Percentiles rank a stretch among this genome's conserved stretches.
Conservation (phyloP, 2,888 invertebrate genomes). For the Dasypolia templi region DNA sequence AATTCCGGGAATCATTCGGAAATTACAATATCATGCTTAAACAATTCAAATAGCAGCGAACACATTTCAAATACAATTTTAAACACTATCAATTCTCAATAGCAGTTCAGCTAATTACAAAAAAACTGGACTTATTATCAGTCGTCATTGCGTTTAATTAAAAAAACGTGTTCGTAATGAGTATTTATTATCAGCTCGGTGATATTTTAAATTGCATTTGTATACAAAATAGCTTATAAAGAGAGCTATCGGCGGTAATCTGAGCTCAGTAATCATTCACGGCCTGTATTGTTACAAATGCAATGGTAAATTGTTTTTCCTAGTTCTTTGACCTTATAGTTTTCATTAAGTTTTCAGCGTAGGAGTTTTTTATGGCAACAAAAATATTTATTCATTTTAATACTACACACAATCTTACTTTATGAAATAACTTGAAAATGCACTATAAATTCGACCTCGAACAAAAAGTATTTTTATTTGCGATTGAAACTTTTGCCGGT, state of each 20-base stretch:
- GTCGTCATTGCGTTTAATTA: slow-evolving; percentile 36
- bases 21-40: slow-evolving; percentile 8
- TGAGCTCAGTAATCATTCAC: slow-evolving; percentile 46
- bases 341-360: neutral
- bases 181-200: slow-evolving; percentile 28
- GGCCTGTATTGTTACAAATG: slow-evolving; percentile 37
- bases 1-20: slow-evolving; percentile 10
- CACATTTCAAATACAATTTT: slow-evolving; percentile 11
- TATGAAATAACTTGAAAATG: slow-evolving; percentile 27
- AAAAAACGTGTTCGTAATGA: slow-evolving; percentile 27
- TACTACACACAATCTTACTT: neutral
- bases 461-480: neutral
- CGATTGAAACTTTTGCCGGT: neutral
- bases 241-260: slow-evolving; percentile 53
- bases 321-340: slow-evolving; percentile 24
- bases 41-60: neutral
- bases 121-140: slow-evolving; percentile 50
- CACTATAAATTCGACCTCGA: neutral
- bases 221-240: slow-evolving; percentile 1
- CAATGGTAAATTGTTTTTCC: slow-evolving; percentile 7
- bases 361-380: neutral
- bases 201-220: slow-evolving; percentile 42
- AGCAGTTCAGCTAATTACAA: slow-evolving; percentile 48
- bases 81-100: slow-evolving; percentile 34
- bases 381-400: slow-evolving; percentile 1